Percentiles rank a stretch among this genome's conserved stretches.
These are phyloP conservation scores for Aphelenchoides besseyi DNA, from an alignment of 1,140 invertebrate genomes.

Conservation along the genomic window DNA sequence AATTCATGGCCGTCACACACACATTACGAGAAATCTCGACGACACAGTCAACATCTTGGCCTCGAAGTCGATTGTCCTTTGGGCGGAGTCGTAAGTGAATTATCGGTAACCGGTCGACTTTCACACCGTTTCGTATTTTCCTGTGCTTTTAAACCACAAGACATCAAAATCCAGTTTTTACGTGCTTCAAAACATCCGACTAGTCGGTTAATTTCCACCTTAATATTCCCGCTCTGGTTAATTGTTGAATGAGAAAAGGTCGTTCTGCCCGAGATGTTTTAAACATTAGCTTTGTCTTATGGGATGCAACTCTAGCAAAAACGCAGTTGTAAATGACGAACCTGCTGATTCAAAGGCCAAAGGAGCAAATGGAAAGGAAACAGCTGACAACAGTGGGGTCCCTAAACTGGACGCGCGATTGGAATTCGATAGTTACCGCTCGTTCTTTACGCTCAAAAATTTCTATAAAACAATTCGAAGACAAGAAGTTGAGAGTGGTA, in stretches of 20 bases:
- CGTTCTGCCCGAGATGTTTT: neutral
- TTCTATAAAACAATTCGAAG: constrained; percentile 27
- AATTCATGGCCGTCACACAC: too few species aligned
- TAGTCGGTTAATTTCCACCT: neutral
- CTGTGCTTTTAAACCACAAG: too few species aligned
- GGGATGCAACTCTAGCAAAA: constrained; percentile 14
- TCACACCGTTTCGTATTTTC: neutral
- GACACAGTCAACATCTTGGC: too few species aligned
- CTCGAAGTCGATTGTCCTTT: too few species aligned
- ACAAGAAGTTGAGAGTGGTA: constrained; percentile 19
- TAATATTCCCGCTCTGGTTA: neutral
- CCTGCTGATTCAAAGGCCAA: too few species aligned
- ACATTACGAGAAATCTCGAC: too few species aligned
- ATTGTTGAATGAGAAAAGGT: neutral
- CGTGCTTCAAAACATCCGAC: neutral
- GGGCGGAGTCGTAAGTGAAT: too few species aligned
- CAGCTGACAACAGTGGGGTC: too few species aligned
- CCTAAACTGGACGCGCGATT: constrained; percentile 18
- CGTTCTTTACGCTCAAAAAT: constrained; percentile 31
- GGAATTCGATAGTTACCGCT: constrained; percentile 9
- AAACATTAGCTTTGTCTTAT: too few species aligned
- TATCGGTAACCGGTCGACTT: neutral
- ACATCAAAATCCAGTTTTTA: too few species aligned
- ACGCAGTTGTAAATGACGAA: neutral
- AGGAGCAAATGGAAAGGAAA: too few species aligned